A percentile compares a stretch with the other conserved stretches of the same genome.
phyloP scores from a whole-genome alignment of 1,140 invertebrate species.

The Drosophila neocordata region DNA sequence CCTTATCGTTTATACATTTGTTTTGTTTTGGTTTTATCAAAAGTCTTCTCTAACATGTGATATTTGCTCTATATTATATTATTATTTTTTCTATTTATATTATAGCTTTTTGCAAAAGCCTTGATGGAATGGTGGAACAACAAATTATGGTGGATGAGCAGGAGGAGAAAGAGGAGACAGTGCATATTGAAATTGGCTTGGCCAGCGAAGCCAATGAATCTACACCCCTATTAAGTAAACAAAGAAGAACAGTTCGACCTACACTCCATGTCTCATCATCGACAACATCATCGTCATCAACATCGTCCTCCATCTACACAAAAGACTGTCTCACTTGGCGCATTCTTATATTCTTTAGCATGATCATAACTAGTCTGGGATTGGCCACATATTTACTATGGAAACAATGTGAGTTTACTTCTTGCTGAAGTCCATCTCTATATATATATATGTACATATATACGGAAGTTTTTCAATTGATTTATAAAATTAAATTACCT shows the following conservation, averaged over 20 bases:
- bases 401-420: constrained; percentile 61
- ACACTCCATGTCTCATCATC: neutral
- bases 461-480: constrained; percentile 14
- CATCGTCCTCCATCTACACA: constrained; percentile 17
- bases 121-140: neutral
- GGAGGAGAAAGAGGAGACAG: constrained; percentile 5
- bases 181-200: constrained; percentile 19
- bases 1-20: neutral
- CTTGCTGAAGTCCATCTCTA: constrained; percentile 16
- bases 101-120: constrained; percentile 27
- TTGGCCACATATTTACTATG: constrained; percentile 66
- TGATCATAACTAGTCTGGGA: constrained; percentile 44
- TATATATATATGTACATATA: constrained; percentile 1
- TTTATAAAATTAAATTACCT: constrained; percentile 7
- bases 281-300: neutral
- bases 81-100: neutral
- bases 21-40: constrained; percentile 46
- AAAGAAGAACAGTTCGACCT: neutral
- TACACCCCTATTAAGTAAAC: constrained; percentile 54
- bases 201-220: constrained; percentile 49
- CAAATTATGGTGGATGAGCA: neutral
- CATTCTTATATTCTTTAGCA: constrained; percentile 47
- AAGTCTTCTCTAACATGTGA: constrained; percentile 34
- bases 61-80: constrained; percentile 58
- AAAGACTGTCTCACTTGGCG: constrained; percentile 67